Percentiles rank a stretch among this genome's conserved stretches.
phyloP scores from a whole-genome alignment of 1,140 invertebrate species.

The Steinernema feltiae region DNA sequence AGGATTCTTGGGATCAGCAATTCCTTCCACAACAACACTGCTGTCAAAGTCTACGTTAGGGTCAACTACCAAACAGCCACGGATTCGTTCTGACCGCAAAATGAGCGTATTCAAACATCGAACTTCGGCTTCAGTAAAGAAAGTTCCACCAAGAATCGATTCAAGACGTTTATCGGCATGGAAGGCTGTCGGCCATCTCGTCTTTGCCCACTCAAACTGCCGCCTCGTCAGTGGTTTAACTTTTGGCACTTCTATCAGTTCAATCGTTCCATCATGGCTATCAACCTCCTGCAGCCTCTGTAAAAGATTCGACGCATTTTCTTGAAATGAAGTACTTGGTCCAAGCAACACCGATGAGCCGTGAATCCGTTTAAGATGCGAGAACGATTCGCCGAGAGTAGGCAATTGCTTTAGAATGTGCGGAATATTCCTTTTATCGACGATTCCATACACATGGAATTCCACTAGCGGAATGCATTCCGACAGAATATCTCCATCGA shows the following conservation, averaged over 20 bases:
- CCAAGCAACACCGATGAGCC: not conserved
- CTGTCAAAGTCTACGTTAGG: not conserved
- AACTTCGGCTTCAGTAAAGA: not conserved
- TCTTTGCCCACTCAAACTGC: not conserved
- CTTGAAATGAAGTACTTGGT: not conserved
- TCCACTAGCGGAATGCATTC: not conserved
- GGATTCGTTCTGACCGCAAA: not conserved
- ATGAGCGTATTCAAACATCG: not conserved
- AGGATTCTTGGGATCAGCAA: not conserved
- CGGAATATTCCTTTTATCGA: not conserved
- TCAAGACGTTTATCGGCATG: not conserved
- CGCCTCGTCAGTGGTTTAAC: not conserved
- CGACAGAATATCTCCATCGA: not conserved
- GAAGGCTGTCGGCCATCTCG: not conserved
- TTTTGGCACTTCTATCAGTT: not conserved
- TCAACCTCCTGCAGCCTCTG: not conserved
- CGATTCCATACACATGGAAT: not conserved
- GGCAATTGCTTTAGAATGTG: not conserved
- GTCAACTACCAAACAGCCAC: not conserved
- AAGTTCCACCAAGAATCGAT: not conserved
- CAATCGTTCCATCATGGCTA: not conserved
- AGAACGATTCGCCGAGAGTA: not conserved
- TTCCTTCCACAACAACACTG: not conserved
- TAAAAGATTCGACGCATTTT: not conserved
- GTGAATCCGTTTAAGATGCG: not conserved